Conservation (phyloP, 2,113 vertebrate genomes). For the Cepphus grylle region DNA sequence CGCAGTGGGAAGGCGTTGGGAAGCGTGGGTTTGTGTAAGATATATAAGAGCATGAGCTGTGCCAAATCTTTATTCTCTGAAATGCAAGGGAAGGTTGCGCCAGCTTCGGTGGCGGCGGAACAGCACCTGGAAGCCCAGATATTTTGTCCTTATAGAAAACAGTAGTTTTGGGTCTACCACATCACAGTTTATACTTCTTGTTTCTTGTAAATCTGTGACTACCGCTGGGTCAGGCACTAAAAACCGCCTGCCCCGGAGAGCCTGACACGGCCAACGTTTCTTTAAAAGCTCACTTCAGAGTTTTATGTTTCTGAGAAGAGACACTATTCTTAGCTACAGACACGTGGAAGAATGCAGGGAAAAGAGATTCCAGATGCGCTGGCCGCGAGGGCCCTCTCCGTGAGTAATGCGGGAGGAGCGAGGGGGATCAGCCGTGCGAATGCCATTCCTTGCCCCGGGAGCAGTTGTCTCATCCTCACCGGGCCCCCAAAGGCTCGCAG, state of each 20-base stretch:
- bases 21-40: background rate
- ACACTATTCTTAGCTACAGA: constrained; percentile 4
- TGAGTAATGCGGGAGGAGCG: background rate
- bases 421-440: background rate
- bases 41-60: background rate
- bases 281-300: background rate
- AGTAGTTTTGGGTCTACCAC: background rate
- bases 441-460: background rate
- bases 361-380: constrained; percentile 53
- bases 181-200: background rate
- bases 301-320: constrained; percentile 18
- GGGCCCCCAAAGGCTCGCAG: background rate
- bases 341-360: background rate
- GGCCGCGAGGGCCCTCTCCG: background rate
- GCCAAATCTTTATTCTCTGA: background rate
- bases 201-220: background rate
- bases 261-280: background rate
- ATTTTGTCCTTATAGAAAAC: background rate
- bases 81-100: background rate
- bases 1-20: background rate
- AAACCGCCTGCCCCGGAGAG: background rate
- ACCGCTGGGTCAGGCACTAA: background rate
- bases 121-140: background rate
- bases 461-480: background rate
- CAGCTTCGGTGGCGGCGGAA: background rate